Base-by-base conservation (phyloP, 2,888 invertebrate genomes). In the Ligdia adustata region DNA sequence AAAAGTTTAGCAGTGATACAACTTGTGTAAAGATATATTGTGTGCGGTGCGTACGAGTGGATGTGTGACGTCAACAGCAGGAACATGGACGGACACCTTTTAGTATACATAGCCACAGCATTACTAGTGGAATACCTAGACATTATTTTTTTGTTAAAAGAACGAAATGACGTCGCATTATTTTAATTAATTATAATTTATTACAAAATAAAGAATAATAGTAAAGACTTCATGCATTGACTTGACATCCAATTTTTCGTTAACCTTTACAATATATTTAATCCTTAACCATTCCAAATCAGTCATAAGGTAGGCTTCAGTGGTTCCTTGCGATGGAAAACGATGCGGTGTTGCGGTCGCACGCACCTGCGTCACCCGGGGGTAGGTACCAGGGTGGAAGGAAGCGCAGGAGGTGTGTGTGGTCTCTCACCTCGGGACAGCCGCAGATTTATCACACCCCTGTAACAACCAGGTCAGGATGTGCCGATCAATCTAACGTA, bases 381-480 rank as follows among this genome's bases (percentile, higher is more conserved):
- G 52, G 27, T 11, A 27, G 27, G 27, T 24, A 24, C n/a, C n/a
- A 13, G 34, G 24, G 13, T 12, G 16, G 16, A 51, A 58, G 58
- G 55, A 54, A 42, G 29, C 57, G 52, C 64, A n/a, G 16, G 5
- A 16, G 5, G 16, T 16, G 16, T 16, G 16, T 16, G 16, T 16
- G 16, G 16, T 3, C 3, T 4, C 16, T 5, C 5, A 3, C 16
- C 16, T 16, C 16, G 5, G 16, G 16, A 16, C 6, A 27, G 13
- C 18, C 12, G 27, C 18, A 31, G 15, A 77, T 75, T 74, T 76
- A 78, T 77, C 77, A 67, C 59, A 39, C 49, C 64, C 62, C 60
- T 55, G 60, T 62, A 55, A 66, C 65, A 64, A 41, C 35, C 41
- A 37, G 47, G 35, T 41, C 41, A 35, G 41, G 18, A 22, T 12